A percentile compares a stretch with the other conserved stretches of the same genome.
phyloP scores from a whole-genome alignment of 2,888 invertebrate species.

The Gerosis bhagava region DNA sequence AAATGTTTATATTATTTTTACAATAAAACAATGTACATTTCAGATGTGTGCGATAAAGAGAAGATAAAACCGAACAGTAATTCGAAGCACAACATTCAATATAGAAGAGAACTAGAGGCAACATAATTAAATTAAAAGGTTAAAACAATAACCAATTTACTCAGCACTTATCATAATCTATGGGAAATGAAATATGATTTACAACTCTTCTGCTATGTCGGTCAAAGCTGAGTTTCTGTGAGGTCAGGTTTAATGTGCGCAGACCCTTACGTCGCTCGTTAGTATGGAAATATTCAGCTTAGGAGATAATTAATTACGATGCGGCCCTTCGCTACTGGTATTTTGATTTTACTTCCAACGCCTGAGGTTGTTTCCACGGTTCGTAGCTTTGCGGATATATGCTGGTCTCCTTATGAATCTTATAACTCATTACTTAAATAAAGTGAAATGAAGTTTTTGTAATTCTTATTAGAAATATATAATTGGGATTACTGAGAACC shows the following conservation, averaged over 20 bases:
- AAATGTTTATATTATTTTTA: too few species aligned
- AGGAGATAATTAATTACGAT: conserved; percentile 23
- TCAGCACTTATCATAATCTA: background rate
- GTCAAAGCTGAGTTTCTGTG: background rate
- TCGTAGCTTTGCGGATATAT: too few species aligned
- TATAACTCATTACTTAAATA: too few species aligned
- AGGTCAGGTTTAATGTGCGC: conserved; percentile 13
- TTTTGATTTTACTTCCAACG: conserved; percentile 20
- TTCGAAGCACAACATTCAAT: too few species aligned
- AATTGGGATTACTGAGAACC: too few species aligned
- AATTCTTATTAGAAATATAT: too few species aligned
- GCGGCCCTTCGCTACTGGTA: conserved; percentile 22
- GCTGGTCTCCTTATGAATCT: too few species aligned
- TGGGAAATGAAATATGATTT: conserved; percentile 9
- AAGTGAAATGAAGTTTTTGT: too few species aligned
- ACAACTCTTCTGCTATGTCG: conserved; percentile 4
- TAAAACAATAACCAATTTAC: conserved; percentile 5
- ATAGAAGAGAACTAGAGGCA: background rate
- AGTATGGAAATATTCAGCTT: conserved; percentile 22
- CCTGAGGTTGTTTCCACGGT: too few species aligned
- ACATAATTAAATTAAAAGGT: background rate
- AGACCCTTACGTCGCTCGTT: conserved; percentile 20
- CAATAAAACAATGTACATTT: too few species aligned
- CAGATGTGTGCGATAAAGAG: too few species aligned
- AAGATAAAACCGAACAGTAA: too few species aligned